Percentiles rank a stretch among this genome's conserved stretches.
Evolutionary conservation across 2,797 vertebrate species (phyloP).

Genomic region (Tadarida brasiliensis): DNA sequence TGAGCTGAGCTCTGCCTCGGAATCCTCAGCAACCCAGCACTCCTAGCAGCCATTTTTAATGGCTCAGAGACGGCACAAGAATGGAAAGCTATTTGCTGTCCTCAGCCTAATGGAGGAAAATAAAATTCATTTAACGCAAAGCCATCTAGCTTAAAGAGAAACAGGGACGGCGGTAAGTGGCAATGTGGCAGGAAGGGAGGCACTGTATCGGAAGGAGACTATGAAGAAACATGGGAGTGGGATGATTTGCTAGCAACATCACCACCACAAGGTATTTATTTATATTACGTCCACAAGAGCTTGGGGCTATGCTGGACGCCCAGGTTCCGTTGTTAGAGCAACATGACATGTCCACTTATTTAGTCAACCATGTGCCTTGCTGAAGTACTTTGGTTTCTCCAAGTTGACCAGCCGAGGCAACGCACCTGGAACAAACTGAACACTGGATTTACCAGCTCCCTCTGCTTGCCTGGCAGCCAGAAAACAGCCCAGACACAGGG

Average conservation of each 20-base stretch:
- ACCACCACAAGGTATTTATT: background rate
- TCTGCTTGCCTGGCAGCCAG: background rate
- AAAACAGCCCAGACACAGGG: background rate
- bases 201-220: fast-evolving
- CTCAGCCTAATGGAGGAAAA: background rate
- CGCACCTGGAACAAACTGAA: background rate
- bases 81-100: background rate
- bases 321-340: background rate
- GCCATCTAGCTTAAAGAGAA: background rate
- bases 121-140: background rate
- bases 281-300: background rate
- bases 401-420: background rate
- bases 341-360: background rate
- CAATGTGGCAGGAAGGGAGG: background rate
- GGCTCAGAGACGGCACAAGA: background rate
- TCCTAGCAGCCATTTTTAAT: background rate
- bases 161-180: background rate
- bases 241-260: background rate
- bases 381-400: background rate
- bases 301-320: background rate
- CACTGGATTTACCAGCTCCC: background rate
- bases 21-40: background rate
- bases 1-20: background rate
- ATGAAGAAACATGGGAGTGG: background rate
- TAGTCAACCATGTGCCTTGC: background rate